Conservation (phyloP, 2,113 vertebrate species). For the Pseudonaja textilis region DNA sequence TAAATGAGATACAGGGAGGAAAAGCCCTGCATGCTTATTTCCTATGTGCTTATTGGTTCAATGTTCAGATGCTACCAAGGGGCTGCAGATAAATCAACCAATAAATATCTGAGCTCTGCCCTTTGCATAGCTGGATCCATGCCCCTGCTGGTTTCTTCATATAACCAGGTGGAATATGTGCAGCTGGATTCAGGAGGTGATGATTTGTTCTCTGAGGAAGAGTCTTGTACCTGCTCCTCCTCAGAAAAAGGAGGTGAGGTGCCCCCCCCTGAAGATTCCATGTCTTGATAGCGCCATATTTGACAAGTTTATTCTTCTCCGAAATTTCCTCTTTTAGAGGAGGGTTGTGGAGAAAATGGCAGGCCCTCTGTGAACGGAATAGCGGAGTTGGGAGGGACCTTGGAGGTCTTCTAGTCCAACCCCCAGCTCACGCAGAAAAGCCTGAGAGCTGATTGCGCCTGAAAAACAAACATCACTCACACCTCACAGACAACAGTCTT, state of each 20-base stretch:
- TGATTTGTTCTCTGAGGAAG: not conserved
- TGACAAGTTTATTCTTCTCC: not conserved
- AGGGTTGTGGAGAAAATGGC: not conserved
- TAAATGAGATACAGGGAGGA: not conserved
- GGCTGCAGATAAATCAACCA: not conserved
- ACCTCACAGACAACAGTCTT: no score
- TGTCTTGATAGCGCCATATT: not conserved
- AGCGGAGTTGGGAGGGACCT: not conserved
- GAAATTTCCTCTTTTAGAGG: not conserved
- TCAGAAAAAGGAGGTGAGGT: not conserved
- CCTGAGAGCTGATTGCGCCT: no score
- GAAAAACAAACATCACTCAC: no score
- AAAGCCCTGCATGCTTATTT: not conserved
- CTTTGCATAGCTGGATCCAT: not conserved
- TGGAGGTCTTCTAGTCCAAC: not conserved
- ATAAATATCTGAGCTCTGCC: not conserved
- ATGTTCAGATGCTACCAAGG: not conserved
- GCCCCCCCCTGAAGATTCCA: not conserved
- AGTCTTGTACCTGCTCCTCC: not conserved
- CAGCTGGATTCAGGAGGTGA: not conserved
- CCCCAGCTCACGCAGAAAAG: not conserved
- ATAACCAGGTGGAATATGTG: not conserved
- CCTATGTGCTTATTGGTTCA: not conserved
- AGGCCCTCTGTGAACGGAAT: not conserved
- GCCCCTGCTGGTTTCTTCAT: not conserved